Base-by-base conservation (phyloP, 2,797 vertebrate species). In the Tympanoctomys barrerae region DNA sequence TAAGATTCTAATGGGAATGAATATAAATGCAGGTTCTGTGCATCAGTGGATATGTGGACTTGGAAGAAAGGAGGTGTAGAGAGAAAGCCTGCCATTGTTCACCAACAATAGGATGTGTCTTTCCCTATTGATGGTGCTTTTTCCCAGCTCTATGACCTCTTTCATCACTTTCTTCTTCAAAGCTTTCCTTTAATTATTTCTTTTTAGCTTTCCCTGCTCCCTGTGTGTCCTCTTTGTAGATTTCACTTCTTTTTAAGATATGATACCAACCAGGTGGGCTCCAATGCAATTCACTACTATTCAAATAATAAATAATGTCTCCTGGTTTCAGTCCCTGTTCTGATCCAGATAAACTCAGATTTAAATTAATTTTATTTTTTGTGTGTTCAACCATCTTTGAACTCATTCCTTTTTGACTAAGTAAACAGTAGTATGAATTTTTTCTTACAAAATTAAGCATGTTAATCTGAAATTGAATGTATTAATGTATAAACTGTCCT, bases 321-420 rank as follows among this genome's bases (percentile, higher is more conserved):
- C 24, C 7, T 54, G 54, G 26, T 4, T 61, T 89, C 26, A 39
- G 71, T 39, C 54, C 36, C 11, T 66, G 16, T 39, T 83, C 19
- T 10, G 36, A 33, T 66, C 36, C 42, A 85, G 39, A 78, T 42
- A 82, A 39, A 90, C 79, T 90, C 8, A 92, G 22, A 80, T 87
- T 90, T 95, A 66, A 90, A 54, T 52, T 31, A 42, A 62, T 42
- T 87, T 13, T n/a, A 14, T 75, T 70, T 92, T 80, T 57, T 57
- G 14, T 73, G 31, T 77, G 39, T 89, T 94, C 22, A 73, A 7
- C 18, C 49, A 75, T 81, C 75, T 85, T 78, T 82, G 21, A 89
- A 86, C 71, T 82, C 19, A 70, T 57, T 36, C 12, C 5, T 90
- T 79, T 26, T n/a, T 88, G 31, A 71, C 18, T 46, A 91, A 28